Evolutionary conservation across 2,113 vertebrate genomes (phyloP), one percentile per base, ranked within the genome.

Genomic region (Trinectes maculatus): DNA sequence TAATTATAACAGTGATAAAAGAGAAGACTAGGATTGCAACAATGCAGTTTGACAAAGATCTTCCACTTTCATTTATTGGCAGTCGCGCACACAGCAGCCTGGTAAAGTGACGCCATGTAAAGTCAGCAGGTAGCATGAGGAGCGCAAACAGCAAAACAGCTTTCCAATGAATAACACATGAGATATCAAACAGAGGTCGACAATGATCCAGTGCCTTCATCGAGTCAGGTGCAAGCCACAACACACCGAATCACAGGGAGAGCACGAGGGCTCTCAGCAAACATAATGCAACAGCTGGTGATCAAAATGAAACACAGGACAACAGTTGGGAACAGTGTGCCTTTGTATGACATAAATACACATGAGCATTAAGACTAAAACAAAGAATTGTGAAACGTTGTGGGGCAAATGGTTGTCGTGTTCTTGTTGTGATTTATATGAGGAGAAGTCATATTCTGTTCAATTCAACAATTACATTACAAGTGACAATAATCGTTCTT

Each of bases 161-260:
- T 68, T 80, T 52, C 48, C 77, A 75, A 89, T 91, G 80, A 92
- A 89, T 91, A 91, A 91, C 74, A 70, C 87, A 92, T 90, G 83
- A 92, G 84, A 67, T 79, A 52, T 86, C 87, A 87, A 87, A 82
- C 75, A 79, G 21, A 21, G 29, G 78, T 69, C 73, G 69, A 81
- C 71, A 79, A 80, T 52, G 72, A 80, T 82, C 62, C 74, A 47
- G 58, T 57, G 53, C 44, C 53, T 78, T 73, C 66, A 53, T 52
- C 49, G 2, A 72, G 56, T 66, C 83, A 36, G 58, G 68, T 43
- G 61, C 56, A 60, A 60, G 65, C 72, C 53, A 47, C 11, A 19
- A 33, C 40, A 46, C 59, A 67, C 37, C 3, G 31, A 36, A 44
- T 36, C 62, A 62, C 43, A 26, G 1, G 43, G 13, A 47, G 42